Evolutionary conservation across 2,888 invertebrate genomes (phyloP), one percentile per base, ranked within the genome.

Genomic region (Melieria picta): DNA sequence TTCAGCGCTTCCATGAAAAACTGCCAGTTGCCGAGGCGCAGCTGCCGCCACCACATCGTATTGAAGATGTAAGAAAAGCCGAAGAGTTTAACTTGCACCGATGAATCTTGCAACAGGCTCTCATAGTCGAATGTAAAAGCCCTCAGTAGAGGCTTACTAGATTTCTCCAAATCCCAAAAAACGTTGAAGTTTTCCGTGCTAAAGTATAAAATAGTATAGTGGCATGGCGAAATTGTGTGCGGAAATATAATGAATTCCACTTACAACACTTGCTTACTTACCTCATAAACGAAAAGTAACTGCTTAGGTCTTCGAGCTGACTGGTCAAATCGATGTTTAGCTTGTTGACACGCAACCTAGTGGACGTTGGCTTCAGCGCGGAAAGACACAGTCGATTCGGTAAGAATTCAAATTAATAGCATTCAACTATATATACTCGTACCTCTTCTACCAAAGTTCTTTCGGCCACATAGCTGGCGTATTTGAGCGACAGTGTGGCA

Each of bases 11-110:
- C 65, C 65, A 70, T 62, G 58, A 69, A 74, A 5, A 30, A 47
- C 58, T 66, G 71, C 75, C 75, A 76, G 69, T 74, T 76, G 2
- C 75, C 74, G 7, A 76, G n/a, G 46, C 75, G 75, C 43, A 74
- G 57, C 55, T 76, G 72, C 7, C 47, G 72, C 75, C 75, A 76
- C 75, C 75, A 76, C 50, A 76, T 62, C 45, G 62, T 74, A 46
- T 72, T 70, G 16, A 76, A 68, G 7, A 73, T 58, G 46, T 69
- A 47, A 0, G 7, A 10, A 63, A 69, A 76, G 58, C 67, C 71
- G 48, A 56, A 55, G 11, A 69, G n/a, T 11, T 69, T 57, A 45
- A 57, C 30, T 13, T 56, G 63, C 6, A 64, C 13, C 4, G 56
- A 57, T 4, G 16, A 30, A 42, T 64, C 69, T 57, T 69, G 69